Conservation (phyloP, 2,113 vertebrate genomes). For the Corythoichthys intestinalis region DNA sequence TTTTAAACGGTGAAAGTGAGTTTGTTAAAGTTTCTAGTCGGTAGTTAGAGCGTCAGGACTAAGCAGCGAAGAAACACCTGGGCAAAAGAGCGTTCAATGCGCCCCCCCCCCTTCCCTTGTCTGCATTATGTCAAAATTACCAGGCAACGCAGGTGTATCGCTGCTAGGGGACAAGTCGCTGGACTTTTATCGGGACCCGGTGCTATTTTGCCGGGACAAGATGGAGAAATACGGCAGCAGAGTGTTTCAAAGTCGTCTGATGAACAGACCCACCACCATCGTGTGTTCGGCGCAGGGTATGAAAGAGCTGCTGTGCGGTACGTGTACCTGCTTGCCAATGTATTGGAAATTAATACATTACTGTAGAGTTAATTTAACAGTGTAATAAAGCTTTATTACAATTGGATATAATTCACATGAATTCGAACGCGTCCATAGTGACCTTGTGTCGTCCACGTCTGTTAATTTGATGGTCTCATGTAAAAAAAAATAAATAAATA, state of each 20-base stretch:
- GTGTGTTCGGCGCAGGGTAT: conserved; percentile 59
- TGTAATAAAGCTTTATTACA: not conserved
- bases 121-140: conserved; percentile 55
- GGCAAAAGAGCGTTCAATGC: not conserved
- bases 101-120: too few relatives aligned
- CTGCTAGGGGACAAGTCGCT: conserved; percentile 65
- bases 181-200: conserved; percentile 68
- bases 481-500: too few relatives aligned
- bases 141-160: conserved; percentile 58
- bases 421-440: not conserved
- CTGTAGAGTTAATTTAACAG: not conserved
- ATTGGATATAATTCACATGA: not conserved
- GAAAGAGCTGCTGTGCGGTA: conserved; percentile 63
- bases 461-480: not conserved
- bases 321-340: not conserved
- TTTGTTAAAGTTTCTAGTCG: not conserved
- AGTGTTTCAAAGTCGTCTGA: conserved; percentile 56
- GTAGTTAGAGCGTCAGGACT: not conserved
- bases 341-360: not conserved
- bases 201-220: conserved; percentile 54
- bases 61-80: not conserved
- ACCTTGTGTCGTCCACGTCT: not conserved
- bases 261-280: conserved; percentile 65
- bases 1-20: not conserved
- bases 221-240: conserved; percentile 55